Percentiles rank a stretch among this genome's conserved stretches.
Evolutionary conservation across 2,888 invertebrate species (phyloP).

Genomic region (Aspidiotus rigidus): DNA sequence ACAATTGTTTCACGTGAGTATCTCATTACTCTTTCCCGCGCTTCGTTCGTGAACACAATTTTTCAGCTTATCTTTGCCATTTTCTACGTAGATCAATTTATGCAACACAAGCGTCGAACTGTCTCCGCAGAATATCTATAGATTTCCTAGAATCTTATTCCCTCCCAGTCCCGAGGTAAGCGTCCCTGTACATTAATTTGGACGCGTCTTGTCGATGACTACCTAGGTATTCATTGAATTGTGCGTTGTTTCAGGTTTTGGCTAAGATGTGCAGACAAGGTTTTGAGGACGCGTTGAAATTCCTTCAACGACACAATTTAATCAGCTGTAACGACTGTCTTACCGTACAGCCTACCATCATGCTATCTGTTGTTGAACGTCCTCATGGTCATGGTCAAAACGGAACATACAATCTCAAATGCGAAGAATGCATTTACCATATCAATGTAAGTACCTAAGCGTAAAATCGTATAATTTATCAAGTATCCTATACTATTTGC

Average conservation of each 20-base stretch:
- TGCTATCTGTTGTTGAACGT: neutral
- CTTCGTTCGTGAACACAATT: too few relatives aligned
- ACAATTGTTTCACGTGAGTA: constrained; percentile 72
- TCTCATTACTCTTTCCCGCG: neutral
- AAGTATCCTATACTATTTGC: too few relatives aligned
- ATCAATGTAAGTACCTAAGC: constrained; percentile 44
- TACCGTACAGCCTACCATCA: constrained; percentile 60
- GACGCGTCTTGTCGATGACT: too few relatives aligned
- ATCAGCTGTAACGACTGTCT: constrained; percentile 88
- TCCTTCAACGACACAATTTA: constrained; percentile 76
- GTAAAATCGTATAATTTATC: too few relatives aligned
- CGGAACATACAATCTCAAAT: constrained; percentile 71
- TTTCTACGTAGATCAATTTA: constrained; percentile 63
- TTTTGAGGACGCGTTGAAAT: constrained; percentile 81
- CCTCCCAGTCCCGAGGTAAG: constrained; percentile 85
- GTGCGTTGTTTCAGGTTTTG: constrained; percentile 45
- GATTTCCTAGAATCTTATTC: constrained; percentile 84
- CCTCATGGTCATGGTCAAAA: constrained; percentile 42
- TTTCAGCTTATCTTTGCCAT: neutral
- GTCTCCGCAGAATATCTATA: constrained; percentile 85
- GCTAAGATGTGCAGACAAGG: constrained; percentile 96
- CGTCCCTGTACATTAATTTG: too few relatives aligned
- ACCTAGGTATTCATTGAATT: neutral
- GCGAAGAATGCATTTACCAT: constrained; percentile 77
- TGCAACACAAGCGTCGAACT: constrained; percentile 88